phyloP scores from a whole-genome alignment of 2,888 invertebrate genomes.

The Heliconius hortense region DNA sequence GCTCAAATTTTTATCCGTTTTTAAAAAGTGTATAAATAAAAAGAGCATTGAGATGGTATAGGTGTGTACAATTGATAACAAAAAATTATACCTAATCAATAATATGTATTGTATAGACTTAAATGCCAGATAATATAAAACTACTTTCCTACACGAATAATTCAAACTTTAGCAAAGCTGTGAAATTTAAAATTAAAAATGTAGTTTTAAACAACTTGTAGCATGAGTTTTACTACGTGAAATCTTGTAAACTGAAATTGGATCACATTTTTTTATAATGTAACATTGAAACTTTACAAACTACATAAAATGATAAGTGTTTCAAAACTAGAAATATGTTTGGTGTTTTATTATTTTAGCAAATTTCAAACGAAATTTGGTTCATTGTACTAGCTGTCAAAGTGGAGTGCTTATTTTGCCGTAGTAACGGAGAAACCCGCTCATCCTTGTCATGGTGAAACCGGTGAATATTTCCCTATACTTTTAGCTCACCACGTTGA shows the following conservation, averaged over 20 bases:
- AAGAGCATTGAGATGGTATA: neutral
- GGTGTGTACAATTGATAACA: neutral
- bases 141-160: neutral
- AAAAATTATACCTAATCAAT: neutral
- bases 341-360: no score
- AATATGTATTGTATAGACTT: neutral
- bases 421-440: no score
- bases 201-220: neutral
- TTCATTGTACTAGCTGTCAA: no score
- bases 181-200: neutral
- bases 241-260: conserved; percentile 7
- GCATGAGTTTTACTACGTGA: neutral
- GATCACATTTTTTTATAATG: neutral
- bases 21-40: no score
- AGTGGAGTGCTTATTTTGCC: no score
- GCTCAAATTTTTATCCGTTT: no score
- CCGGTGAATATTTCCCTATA: no score
- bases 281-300: neutral
- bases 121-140: neutral
- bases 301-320: no score
- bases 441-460: no score
- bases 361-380: no score
- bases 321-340: no score
- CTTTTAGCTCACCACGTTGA: no score
- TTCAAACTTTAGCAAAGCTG: neutral